Conservation (phyloP, 2,888 invertebrate species). For the Calliphora vomitoria region DNA sequence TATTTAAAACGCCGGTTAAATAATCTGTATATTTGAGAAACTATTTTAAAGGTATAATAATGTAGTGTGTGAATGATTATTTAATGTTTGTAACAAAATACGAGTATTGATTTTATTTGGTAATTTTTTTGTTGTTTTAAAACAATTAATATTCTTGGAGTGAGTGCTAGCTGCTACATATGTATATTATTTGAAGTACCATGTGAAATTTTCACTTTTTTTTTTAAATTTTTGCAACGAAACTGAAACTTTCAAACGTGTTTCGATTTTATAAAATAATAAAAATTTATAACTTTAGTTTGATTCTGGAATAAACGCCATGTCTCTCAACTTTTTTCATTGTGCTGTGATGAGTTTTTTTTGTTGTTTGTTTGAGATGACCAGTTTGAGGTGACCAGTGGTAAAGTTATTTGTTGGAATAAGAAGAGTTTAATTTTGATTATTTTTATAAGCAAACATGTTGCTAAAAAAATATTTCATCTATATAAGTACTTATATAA, state of each 20-base stretch:
- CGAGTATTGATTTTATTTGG: background rate
- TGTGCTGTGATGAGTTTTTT: background rate
- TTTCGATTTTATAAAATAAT: conserved; percentile 22
- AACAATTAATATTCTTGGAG: conserved; percentile 10
- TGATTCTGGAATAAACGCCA: background rate
- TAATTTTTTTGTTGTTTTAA: background rate
- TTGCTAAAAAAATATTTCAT: no score
- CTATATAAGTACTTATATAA: no score
- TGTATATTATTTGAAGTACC: background rate
- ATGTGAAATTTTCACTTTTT: conserved; percentile 59
- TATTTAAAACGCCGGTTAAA: conserved; percentile 56
- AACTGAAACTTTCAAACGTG: conserved; percentile 54
- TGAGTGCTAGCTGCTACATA: background rate
- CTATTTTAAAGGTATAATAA: conserved; percentile 18
- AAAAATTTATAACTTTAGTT: conserved; percentile 12
- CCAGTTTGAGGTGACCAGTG: conserved; percentile 17
- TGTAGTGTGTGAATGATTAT: background rate
- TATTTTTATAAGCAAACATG: no score
- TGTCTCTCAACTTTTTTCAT: conserved; percentile 5
- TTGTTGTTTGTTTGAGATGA: background rate
- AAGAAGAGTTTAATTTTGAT: background rate
- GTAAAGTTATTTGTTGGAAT: no score
- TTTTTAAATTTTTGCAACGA: conserved; percentile 19
- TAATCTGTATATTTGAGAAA: background rate
- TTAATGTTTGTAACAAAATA: background rate